Conservation (phyloP, 2,797 vertebrate species). For the Poecilia wingei region DNA sequence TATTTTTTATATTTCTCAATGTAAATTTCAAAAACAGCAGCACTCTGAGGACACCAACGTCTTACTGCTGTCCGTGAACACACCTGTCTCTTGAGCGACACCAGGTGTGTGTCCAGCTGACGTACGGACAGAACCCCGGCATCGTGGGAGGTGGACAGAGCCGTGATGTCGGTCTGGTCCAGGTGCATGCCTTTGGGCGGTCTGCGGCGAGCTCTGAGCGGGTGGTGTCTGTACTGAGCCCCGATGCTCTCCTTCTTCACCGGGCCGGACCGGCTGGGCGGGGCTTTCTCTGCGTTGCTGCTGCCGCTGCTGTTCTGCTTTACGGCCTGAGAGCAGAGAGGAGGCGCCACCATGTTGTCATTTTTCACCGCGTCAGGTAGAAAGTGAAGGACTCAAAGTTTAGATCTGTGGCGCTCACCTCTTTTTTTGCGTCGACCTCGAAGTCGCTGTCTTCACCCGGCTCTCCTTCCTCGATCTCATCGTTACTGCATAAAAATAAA, state of each 20-base stretch:
- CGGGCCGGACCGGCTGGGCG: conserved; percentile 74
- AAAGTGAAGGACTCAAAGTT: not conserved
- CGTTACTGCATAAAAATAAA: conserved; percentile 71
- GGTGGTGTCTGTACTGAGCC: conserved; percentile 91
- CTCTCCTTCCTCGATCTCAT: conserved; percentile 84
- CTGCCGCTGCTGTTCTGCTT: conserved; percentile 71
- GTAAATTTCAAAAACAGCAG: not conserved
- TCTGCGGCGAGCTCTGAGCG: conserved; percentile 85
- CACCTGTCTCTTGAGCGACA: conserved; percentile 94
- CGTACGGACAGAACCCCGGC: conserved; percentile 83
- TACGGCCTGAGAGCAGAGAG: conserved; percentile 42
- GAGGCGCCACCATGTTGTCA: not conserved
- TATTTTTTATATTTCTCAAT: not conserved
- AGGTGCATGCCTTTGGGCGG: conserved; percentile 94
- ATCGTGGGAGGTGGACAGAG: conserved; percentile 85
- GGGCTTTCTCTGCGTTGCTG: conserved; percentile 63
- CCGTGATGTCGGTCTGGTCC: conserved; percentile 85
- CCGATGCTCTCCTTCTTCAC: conserved; percentile 87
- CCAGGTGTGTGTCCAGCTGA: conserved; percentile 89
- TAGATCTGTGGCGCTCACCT: conserved; percentile 74
- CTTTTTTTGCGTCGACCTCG: conserved; percentile 85
- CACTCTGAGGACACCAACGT: not conserved
- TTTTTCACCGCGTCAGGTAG: not conserved
- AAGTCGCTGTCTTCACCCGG: conserved; percentile 84
- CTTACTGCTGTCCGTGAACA: not conserved